phyloP scores from a whole-genome alignment of 2,113 vertebrate species.

The Psittacula cyanocephala region DNA sequence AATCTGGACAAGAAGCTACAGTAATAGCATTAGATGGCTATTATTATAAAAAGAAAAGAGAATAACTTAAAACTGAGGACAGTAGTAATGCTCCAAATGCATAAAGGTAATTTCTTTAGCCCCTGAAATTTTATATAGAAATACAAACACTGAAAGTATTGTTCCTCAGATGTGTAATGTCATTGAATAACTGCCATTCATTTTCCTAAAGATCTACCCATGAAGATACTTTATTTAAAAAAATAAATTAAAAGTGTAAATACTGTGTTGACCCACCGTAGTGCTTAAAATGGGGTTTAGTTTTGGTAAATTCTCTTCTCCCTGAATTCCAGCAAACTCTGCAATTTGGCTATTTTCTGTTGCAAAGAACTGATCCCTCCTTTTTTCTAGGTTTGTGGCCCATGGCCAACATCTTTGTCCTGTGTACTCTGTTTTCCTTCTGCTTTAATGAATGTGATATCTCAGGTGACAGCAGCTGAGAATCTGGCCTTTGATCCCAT shows the following conservation, averaged over 20 bases:
- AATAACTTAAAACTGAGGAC: neutral
- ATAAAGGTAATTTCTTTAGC: neutral
- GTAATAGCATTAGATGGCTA: slow-evolving; percentile 42
- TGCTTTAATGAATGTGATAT: neutral
- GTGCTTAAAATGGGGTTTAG: neutral
- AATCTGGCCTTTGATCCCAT: neutral
- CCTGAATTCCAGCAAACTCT: neutral
- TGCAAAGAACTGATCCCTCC: neutral
- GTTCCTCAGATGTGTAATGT: neutral
- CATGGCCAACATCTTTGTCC: neutral
- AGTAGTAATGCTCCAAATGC: neutral
- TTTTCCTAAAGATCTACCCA: neutral
- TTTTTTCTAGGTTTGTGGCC: neutral
- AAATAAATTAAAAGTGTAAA: neutral
- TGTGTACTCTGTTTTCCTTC: neutral
- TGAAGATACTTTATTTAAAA: neutral
- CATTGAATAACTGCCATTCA: neutral
- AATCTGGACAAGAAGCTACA: slow-evolving; percentile 44
- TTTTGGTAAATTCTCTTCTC: neutral
- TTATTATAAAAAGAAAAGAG: slow-evolving; percentile 39
- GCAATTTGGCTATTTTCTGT: neutral
- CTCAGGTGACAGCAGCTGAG: neutral
- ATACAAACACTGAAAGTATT: neutral
- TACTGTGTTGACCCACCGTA: neutral
- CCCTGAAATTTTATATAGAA: neutral